These are phyloP conservation scores for Alentia gelatinosa DNA, from an alignment of 2,888 invertebrate genomes.

Conservation along the genomic window DNA sequence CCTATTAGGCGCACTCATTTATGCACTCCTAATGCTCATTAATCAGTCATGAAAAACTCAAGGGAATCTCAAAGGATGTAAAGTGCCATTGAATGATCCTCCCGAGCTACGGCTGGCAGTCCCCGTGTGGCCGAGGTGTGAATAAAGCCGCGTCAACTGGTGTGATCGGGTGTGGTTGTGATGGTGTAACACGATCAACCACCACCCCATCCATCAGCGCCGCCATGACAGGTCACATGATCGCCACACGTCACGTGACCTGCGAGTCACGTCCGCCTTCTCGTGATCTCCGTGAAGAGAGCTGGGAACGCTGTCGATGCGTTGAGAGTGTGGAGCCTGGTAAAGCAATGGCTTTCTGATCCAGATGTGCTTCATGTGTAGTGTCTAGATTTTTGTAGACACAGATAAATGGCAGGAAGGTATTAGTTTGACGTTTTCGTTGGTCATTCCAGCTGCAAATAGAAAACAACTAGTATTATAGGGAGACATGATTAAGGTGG, in stretches of 20 bases:
- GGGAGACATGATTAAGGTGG: too few species aligned
- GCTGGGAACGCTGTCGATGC: too few species aligned
- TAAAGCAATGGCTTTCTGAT: too few species aligned
- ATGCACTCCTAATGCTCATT: neutral
- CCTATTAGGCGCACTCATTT: neutral
- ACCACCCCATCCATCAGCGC: slow-evolving; percentile 9
- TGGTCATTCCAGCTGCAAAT: too few species aligned
- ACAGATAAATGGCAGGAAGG: too few species aligned
- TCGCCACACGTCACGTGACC: neutral
- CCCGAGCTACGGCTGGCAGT: neutral
- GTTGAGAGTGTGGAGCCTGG: too few species aligned
- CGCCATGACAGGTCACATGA: slow-evolving; percentile 37
- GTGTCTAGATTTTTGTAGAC: too few species aligned
- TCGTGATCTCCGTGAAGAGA: too few species aligned
- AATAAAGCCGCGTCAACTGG: neutral
- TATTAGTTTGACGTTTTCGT: too few species aligned
- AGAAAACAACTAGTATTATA: too few species aligned
- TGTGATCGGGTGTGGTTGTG: neutral
- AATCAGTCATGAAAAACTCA: neutral
- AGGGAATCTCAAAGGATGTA: neutral
- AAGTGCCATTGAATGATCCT: neutral
- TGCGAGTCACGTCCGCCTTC: neutral
- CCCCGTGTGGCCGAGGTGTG: neutral
- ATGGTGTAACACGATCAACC: neutral
- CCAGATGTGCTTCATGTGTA: too few species aligned